phyloP scores from a whole-genome alignment of 37 sponge, comb jelly and placozoan species.

The Amphimedon queenslandica region DNA sequence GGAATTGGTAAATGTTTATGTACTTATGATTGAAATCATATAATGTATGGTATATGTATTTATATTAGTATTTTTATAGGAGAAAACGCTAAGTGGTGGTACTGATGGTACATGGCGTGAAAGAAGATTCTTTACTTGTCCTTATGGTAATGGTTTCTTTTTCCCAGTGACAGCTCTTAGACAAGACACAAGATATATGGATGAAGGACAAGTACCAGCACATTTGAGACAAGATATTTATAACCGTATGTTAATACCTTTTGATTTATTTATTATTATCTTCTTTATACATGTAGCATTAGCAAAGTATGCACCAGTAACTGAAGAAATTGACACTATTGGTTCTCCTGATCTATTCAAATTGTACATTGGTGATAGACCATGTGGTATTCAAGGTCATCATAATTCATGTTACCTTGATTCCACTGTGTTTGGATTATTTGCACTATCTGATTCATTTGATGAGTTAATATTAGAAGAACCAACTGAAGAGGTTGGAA shows the following conservation, averaged over 20 bases:
- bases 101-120: constrained; percentile 49
- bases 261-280: neutral
- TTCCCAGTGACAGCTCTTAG: constrained; percentile 18
- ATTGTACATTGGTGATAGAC: constrained; percentile 38
- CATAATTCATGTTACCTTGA: constrained; percentile 98
- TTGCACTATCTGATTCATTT: constrained; percentile 77
- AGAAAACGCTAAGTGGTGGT: constrained; percentile 42
- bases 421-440: constrained; percentile 92
- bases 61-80: too few relatives aligned
- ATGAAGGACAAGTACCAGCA: neutral
- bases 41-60: too few relatives aligned
- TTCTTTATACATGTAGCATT: neutral
- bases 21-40: too few relatives aligned
- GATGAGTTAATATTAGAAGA: constrained; percentile 56
- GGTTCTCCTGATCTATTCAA: neutral
- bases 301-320: neutral
- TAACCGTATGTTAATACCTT: neutral
- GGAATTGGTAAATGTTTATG: constrained; percentile 31
- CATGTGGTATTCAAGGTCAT: constrained; percentile 95
- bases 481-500: constrained; percentile 1
- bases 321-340: neutral
- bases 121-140: constrained; percentile 51
- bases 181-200: constrained; percentile 40
- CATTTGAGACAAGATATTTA: neutral
- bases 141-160: constrained; percentile 38